These are phyloP conservation scores for Cladorhizidae sp. DNA, from an alignment of 37 sponge, comb jelly and placozoan species.

Conservation along the genomic window DNA sequence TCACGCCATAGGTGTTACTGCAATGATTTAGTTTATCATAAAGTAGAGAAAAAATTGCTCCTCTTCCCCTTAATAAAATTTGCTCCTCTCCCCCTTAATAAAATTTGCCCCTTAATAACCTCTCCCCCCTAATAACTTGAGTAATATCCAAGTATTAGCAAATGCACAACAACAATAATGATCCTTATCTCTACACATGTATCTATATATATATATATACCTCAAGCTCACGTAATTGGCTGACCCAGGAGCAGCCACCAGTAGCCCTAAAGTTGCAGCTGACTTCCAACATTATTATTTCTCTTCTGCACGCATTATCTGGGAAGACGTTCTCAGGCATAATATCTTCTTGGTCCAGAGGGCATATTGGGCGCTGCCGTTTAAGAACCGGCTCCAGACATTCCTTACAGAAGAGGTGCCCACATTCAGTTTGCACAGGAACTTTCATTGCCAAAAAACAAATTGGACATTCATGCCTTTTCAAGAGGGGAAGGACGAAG, in stretches of 20 bases:
- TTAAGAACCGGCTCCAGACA: constrained; percentile 54
- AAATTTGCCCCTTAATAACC: neutral
- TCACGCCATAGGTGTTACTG: no score
- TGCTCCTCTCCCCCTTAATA: neutral
- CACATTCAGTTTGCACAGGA: constrained; percentile 71
- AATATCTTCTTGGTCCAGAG: constrained; percentile 56
- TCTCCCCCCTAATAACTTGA: neutral
- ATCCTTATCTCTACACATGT: neutral
- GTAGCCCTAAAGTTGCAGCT: constrained; percentile 21
- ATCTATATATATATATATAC: constrained; percentile 10
- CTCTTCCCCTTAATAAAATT: neutral
- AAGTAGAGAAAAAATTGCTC: no score
- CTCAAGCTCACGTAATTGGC: constrained; percentile 36
- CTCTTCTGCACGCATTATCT: constrained; percentile 69
- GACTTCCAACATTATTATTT: constrained; percentile 51
- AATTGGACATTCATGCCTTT: constrained; percentile 58
- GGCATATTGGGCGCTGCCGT: constrained; percentile 25
- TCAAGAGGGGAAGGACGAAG: constrained; percentile 45
- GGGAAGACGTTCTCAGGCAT: constrained; percentile 48
- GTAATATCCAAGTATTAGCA: no score
- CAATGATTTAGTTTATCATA: no score
- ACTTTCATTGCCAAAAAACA: constrained; percentile 48
- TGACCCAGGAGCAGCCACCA: constrained; percentile 49
- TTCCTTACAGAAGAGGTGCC: constrained; percentile 62
- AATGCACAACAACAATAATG: neutral